A percentile compares a stretch with the other conserved stretches of the same genome.
phyloP scores from a whole-genome alignment of 2,797 vertebrate species.

The Eulemur mongoz region DNA sequence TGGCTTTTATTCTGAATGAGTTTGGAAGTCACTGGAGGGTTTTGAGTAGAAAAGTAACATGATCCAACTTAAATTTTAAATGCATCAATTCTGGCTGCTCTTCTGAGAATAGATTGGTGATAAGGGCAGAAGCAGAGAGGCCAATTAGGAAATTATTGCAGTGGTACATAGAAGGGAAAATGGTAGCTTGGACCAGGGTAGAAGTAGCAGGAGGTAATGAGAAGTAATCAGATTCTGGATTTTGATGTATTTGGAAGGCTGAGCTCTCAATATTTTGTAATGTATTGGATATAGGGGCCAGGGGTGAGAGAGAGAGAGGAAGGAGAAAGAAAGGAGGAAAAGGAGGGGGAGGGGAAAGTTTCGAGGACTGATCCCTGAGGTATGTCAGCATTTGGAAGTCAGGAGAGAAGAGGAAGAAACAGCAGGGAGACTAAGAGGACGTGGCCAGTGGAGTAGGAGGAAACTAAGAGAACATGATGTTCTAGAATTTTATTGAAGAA shows the following conservation, averaged over 20 bases:
- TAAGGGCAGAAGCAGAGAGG: neutral
- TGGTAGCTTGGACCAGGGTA: neutral
- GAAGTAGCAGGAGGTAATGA: neutral
- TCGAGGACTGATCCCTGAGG: neutral
- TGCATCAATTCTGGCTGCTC: neutral
- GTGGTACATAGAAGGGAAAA: neutral
- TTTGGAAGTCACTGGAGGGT: neutral
- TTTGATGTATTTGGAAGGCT: neutral
- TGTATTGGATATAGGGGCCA: neutral
- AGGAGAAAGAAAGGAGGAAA: neutral
- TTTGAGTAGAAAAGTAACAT: neutral
- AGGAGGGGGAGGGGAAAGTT: neutral
- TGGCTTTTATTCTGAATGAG: constrained; percentile 9
- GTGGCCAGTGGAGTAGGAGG: neutral
- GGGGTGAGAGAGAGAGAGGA: neutral
- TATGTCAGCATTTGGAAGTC: neutral
- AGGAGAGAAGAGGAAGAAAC: neutral
- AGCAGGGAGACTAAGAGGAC: neutral
- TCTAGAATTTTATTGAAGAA: neutral
- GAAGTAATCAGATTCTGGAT: neutral
- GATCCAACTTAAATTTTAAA: constrained; percentile 6
- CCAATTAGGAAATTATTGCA: neutral
- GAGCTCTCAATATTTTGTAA: neutral
- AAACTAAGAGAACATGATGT: neutral
- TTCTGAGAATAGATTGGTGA: neutral